Evolutionary conservation across 2,113 vertebrate species (phyloP).

Genomic region (Stictonetta naevosa): DNA sequence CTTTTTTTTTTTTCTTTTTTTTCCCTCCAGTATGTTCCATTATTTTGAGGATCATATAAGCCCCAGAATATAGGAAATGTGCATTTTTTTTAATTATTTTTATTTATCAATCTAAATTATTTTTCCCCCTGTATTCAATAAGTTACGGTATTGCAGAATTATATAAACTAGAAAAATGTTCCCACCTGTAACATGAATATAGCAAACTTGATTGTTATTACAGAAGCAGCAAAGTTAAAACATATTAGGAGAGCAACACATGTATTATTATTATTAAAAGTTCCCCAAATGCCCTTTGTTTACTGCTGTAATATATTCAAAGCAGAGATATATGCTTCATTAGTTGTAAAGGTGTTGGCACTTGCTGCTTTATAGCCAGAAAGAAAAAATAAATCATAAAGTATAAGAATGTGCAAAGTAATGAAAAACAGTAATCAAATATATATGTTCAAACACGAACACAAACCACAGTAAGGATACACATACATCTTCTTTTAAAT

Average conservation of each 20-base stretch:
- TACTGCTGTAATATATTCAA: conserved; percentile 37
- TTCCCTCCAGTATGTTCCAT: not conserved
- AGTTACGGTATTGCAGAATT: conserved; percentile 3
- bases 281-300: conserved; percentile 40
- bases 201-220: conserved; percentile 49
- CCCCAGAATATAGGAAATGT: not conserved
- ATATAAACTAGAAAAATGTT: conserved; percentile 49
- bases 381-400: conserved; percentile 55
- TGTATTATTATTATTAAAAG: conserved; percentile 34
- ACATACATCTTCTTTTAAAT: not conserved
- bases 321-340: conserved; percentile 51
- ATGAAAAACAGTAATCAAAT: conserved; percentile 19
- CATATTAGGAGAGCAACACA: conserved; percentile 17
- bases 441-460: not conserved
- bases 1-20: not conserved
- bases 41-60: not conserved
- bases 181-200: conserved; percentile 53
- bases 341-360: conserved; percentile 37
- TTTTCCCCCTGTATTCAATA: conserved; percentile 38
- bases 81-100: not conserved
- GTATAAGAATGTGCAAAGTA: conserved; percentile 31
- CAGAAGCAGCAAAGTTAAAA: conserved; percentile 35
- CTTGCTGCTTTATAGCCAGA: conserved; percentile 49
- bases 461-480: not conserved
- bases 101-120: conserved; percentile 30